Evolutionary conservation across 2,797 vertebrate genomes (phyloP).

Genomic region (Enteromius anoplus): DNA sequence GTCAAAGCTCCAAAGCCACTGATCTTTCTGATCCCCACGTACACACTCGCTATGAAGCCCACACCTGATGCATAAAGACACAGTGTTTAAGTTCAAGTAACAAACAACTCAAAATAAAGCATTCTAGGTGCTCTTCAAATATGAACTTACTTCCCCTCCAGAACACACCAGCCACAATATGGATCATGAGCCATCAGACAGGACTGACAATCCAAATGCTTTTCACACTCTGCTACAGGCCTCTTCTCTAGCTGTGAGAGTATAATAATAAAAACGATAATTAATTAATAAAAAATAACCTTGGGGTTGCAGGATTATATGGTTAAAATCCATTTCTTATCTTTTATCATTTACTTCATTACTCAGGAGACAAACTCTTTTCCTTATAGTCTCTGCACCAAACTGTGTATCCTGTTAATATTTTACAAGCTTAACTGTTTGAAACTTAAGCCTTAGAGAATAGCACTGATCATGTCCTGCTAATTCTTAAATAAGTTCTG

Average conservation of each 20-base stretch:
- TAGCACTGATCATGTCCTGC: neutral
- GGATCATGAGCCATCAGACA: slow-evolving; percentile 90
- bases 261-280: slow-evolving; percentile 53
- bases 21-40: slow-evolving; percentile 78
- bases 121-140: neutral
- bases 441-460: neutral
- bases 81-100: neutral
- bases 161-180: slow-evolving; percentile 97
- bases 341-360: neutral
- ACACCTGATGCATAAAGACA: slow-evolving; percentile 78
- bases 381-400: neutral
- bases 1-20: slow-evolving; percentile 96
- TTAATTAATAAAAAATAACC: neutral
- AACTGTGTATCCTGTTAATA: neutral
- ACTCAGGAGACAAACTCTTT: neutral
- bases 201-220: slow-evolving; percentile 86
- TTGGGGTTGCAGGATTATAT: neutral
- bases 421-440: neutral
- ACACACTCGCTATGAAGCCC: slow-evolving; percentile 82
- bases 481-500: neutral
- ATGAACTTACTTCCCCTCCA: slow-evolving; percentile 88
- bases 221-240: slow-evolving; percentile 90
- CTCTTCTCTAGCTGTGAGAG: slow-evolving; percentile 86
- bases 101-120: neutral
- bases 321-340: neutral